Evolutionary conservation across 2,113 vertebrate species (phyloP), one percentile per base, ranked within the genome.

Genomic region (Sinocyclocheilus rhinocerous): DNA sequence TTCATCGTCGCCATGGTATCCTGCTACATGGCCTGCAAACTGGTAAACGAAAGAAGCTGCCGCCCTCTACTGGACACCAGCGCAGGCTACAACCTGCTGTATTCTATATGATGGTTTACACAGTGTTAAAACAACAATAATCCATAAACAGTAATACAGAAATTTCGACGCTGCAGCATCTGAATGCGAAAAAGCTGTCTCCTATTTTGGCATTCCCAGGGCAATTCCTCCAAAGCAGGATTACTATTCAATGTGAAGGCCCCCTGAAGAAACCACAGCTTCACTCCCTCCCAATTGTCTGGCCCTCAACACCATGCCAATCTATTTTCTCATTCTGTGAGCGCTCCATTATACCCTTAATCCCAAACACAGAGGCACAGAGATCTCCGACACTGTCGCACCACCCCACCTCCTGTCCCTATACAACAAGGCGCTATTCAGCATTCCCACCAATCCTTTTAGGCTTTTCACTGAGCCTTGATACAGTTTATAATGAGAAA

Each of bases 41-140:
- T 36, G n/a, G 61, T 33, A 81, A 84, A 42, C 1, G 16, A 45
- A 91, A 89, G 83, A 76, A 79, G 89, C 85, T 92, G 91, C 92
- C 94, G 94, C 88, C 94, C 92, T 91, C 95, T 95, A 83, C 92
- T 95, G 94, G 92, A 77, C 12, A 15, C 18, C 26, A 55, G 1
- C 24, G 16, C 36, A 50, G 84, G 89, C 76, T 78, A 69, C 90
- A 90, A 11, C 10, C 16, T 12, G 24, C 4, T 50, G 24, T 20
- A 61, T 24, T 24, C 24, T n/a, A 4, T 9, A 22, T 82, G 52
- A 29, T 20, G 6, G 33, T 50, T 69, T 29, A 22, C 16, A 55
- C 15, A 55, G 29, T 61, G 11, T 10, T 39, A 42, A 5, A 61
- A 13, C 22, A 22, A 65, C 24, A 55, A 39, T 55, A 18, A 63